Percentiles rank a stretch among this genome's conserved stretches.
Evolutionary conservation across 1,140 invertebrate genomes (phyloP).

Genomic region (Caenorhabditis latens): DNA sequence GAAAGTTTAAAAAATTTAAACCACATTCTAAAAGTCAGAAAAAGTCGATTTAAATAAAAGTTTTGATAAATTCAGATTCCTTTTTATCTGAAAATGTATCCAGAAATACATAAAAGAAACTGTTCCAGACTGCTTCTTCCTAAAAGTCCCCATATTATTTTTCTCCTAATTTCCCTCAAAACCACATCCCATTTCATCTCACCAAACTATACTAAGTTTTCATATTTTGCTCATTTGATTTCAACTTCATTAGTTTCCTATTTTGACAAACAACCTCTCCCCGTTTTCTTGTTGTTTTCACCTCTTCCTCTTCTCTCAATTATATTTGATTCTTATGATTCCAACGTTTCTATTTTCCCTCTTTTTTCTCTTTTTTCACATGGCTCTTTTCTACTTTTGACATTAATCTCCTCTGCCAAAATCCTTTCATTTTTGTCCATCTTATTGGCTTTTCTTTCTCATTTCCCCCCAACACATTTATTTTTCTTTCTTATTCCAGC

Average conservation of each 20-base stretch:
- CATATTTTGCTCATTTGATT: too few species aligned
- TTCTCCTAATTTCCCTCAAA: neutral
- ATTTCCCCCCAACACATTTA: neutral
- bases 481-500: neutral
- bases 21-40: too few species aligned
- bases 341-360: neutral
- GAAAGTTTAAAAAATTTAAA: too few species aligned
- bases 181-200: neutral
- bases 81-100: too few species aligned
- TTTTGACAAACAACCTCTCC: neutral
- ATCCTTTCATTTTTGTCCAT: neutral
- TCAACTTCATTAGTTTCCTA: neutral
- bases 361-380: neutral
- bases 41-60: too few species aligned
- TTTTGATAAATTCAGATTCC: too few species aligned
- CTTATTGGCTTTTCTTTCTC: neutral
- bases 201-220: too few species aligned
- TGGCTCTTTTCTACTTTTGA: neutral
- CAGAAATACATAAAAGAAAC: too few species aligned
- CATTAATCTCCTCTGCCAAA: neutral
- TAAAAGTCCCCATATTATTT: neutral
- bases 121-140: too few species aligned
- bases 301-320: neutral
- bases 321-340: neutral
- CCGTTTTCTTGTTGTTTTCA: neutral